phyloP scores from a whole-genome alignment of 2,888 invertebrate genomes.

The Agrilus mali region DNA sequence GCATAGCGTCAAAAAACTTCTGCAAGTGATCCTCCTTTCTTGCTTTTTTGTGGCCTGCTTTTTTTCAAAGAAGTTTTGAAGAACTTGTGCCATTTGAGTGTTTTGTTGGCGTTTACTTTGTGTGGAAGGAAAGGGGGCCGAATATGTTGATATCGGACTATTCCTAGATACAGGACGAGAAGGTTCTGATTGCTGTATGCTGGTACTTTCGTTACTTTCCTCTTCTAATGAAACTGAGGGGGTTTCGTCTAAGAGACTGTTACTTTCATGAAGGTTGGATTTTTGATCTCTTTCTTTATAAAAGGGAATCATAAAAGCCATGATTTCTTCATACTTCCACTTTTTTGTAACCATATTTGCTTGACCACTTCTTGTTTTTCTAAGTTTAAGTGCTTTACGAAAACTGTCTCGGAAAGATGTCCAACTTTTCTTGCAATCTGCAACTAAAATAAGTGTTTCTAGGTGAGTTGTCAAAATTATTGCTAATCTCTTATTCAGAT shows the following conservation, averaged over 20 bases:
- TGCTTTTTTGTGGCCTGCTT: conserved; percentile 7
- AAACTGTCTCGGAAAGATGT: conserved; percentile 7
- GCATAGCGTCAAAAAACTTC: conserved; percentile 1
- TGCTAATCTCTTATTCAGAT: conserved; percentile 4
- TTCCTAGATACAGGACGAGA: not conserved
- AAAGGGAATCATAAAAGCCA: conserved; percentile 10
- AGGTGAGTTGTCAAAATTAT: not conserved
- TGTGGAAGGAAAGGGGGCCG: not conserved
- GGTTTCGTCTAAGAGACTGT: conserved; percentile 7
- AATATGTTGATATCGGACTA: not conserved
- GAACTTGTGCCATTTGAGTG: conserved; percentile 4
- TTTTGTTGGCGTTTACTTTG: conserved; percentile 2
- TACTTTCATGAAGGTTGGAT: conserved; percentile 7
- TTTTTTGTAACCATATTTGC: conserved; percentile 8
- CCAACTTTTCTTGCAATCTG: conserved; percentile 11
- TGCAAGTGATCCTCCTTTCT: conserved; percentile 5
- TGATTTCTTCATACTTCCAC: conserved; percentile 10
- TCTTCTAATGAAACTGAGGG: conserved; percentile 1
- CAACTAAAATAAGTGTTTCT: conserved; percentile 1
- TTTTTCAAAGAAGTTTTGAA: conserved; percentile 9
- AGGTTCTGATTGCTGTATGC: no score
- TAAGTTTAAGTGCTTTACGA: conserved; percentile 7
- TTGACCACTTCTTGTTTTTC: conserved; percentile 9
- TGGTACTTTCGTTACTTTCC: not conserved
- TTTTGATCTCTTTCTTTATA: conserved; percentile 7